A percentile compares a stretch with the other conserved stretches of the same genome.
Evolutionary conservation across 2,888 invertebrate genomes (phyloP).

Genomic region (Tipula unca): DNA sequence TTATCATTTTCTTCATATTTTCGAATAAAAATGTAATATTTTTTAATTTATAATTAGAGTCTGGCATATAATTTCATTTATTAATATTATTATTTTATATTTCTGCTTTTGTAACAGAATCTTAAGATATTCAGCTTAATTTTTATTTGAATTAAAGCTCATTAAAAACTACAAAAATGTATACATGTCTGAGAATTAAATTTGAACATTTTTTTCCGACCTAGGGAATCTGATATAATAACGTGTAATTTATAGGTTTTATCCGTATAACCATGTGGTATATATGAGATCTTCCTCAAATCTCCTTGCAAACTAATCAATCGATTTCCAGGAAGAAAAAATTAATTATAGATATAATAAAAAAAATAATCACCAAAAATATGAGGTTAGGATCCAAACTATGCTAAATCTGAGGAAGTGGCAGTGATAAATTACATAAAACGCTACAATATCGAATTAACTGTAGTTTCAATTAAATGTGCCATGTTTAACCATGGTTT

Average conservation of each 20-base stretch:
- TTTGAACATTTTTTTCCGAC: neutral
- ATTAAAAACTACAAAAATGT: neutral
- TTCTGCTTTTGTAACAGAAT: neutral
- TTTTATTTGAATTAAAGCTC: neutral
- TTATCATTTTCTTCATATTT: neutral
- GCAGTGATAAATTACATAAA: no score
- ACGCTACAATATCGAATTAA: no score
- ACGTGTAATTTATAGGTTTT: neutral
- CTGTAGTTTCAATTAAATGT: no score
- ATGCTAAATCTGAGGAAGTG: no score
- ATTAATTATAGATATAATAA: no score
- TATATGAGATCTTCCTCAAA: no score
- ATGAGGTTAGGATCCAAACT: no score
- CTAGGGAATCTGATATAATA: neutral
- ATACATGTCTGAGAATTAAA: neutral
- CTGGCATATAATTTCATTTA: neutral
- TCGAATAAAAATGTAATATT: neutral
- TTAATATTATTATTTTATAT: neutral
- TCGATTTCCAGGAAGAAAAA: no score
- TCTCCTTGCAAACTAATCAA: no score
- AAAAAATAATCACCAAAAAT: no score
- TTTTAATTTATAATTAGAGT: neutral
- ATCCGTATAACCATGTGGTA: no score
- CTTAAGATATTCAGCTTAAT: neutral
- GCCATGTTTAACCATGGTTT: no score